Evolutionary conservation across 2,113 vertebrate genomes (phyloP).

Genomic region (Anoplopoma fimbria): DNA sequence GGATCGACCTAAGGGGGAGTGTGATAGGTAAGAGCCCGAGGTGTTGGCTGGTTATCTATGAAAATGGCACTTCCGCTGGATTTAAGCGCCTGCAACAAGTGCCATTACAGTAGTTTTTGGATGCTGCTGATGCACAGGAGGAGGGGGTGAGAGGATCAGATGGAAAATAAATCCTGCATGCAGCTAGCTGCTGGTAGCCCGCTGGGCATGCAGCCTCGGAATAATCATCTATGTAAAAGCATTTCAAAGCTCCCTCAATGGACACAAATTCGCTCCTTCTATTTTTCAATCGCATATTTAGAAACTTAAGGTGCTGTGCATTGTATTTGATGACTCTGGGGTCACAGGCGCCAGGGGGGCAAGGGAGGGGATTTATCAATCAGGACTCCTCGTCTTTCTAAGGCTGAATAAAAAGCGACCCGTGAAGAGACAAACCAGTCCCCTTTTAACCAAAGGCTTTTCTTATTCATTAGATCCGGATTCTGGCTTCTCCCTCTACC

Average conservation of each 20-base stretch:
- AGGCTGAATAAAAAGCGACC: constrained; percentile 85
- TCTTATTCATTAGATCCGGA: constrained; percentile 85
- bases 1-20: constrained; percentile 83
- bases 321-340: constrained; percentile 88
- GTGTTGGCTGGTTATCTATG: constrained; percentile 86
- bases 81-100: constrained; percentile 89
- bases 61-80: constrained; percentile 84
- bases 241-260: constrained; percentile 85
- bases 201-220: constrained; percentile 80
- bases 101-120: constrained; percentile 87
- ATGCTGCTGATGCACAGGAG: constrained; percentile 80
- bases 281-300: constrained; percentile 87
- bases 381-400: constrained; percentile 81
- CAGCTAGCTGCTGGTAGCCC: constrained; percentile 82
- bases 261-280: constrained; percentile 87
- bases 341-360: constrained; percentile 88
- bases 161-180: constrained; percentile 83
- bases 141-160: constrained; percentile 84
- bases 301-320: constrained; percentile 80
- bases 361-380: constrained; percentile 82
- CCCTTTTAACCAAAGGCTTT: constrained; percentile 81
- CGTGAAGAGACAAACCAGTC: constrained; percentile 85
- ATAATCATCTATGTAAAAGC: constrained; percentile 87
- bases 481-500: constrained; percentile 77
- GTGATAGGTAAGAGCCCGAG: constrained; percentile 84